A percentile compares a stretch with the other conserved stretches of the same genome.
Evolutionary conservation across 1,140 invertebrate genomes (phyloP).

Genomic region (Stenopsyche tienmushanensis): DNA sequence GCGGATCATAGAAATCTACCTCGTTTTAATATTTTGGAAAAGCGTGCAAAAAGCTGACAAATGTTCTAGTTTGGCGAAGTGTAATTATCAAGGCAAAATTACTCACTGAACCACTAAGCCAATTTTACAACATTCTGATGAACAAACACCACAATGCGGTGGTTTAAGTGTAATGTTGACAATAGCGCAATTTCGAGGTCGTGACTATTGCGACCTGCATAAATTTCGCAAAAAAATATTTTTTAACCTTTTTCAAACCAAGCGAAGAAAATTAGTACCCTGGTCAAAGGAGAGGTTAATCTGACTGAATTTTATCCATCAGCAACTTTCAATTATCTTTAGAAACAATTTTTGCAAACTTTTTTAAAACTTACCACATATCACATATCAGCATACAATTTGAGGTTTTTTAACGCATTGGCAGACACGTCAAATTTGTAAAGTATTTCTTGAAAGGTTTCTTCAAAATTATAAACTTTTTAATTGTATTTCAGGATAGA

Average conservation of each 20-base stretch:
- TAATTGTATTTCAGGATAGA: too few species aligned
- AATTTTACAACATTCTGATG: slow-evolving; percentile 5
- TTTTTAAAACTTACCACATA: too few species aligned
- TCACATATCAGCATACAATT: too few species aligned
- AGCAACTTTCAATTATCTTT: too few species aligned
- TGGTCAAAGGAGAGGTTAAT: not conserved
- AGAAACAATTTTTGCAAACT: too few species aligned
- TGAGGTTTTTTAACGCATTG: too few species aligned
- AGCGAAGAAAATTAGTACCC: not conserved
- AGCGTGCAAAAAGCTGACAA: too few species aligned
- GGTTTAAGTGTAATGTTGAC: not conserved
- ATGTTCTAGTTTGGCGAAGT: too few species aligned
- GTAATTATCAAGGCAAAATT: not conserved
- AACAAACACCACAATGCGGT: slow-evolving; percentile 12
- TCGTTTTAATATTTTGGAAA: not conserved
- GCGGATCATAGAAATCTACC: not conserved
- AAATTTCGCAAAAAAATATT: slow-evolving; percentile 17
- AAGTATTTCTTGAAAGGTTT: too few species aligned
- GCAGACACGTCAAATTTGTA: too few species aligned
- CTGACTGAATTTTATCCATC: too few species aligned
- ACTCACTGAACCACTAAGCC: not conserved
- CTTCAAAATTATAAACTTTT: too few species aligned
- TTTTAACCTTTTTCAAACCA: slow-evolving; percentile 5
- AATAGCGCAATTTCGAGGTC: slow-evolving; percentile 8
- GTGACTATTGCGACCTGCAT: slow-evolving; percentile 16